Conservation (phyloP, 2,888 invertebrate species). For the Ypsolopha scabrella region DNA sequence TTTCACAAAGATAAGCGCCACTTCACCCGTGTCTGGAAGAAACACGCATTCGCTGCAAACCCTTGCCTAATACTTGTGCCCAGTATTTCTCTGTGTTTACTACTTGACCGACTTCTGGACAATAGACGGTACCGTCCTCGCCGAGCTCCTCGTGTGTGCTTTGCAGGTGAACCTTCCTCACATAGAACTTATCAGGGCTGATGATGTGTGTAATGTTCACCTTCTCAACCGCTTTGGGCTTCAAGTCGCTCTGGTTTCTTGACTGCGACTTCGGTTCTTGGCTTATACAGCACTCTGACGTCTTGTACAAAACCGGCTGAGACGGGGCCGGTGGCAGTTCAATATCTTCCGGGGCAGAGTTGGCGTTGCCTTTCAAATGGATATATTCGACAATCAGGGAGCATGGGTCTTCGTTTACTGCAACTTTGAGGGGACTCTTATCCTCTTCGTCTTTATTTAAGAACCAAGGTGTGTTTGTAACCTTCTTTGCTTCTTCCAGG, state of each 20-base stretch:
- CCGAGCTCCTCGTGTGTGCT: too few relatives aligned
- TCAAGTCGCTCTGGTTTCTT: too few relatives aligned
- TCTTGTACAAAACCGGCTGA: conserved; percentile 39
- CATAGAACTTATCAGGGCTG: too few relatives aligned
- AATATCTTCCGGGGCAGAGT: conserved; percentile 29
- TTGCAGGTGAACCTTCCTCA: too few relatives aligned
- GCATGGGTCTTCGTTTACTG: conserved; percentile 44
- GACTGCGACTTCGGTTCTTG: not conserved
- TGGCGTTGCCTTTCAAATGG: conserved; percentile 40
- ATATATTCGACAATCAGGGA: conserved; percentile 44
- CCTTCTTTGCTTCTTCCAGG: conserved; percentile 36
- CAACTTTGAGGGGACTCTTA: conserved; percentile 33
- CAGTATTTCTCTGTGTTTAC: too few relatives aligned
- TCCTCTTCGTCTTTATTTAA: conserved; percentile 31
- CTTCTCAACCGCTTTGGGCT: too few relatives aligned
- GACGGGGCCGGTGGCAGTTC: conserved; percentile 49
- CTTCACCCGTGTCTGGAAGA: conserved; percentile 75
- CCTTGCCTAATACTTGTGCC: too few relatives aligned
- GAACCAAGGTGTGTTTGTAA: conserved; percentile 42
- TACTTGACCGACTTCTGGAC: too few relatives aligned
- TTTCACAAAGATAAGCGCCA: too few relatives aligned
- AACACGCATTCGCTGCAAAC: conserved; percentile 63
- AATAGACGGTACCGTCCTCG: too few relatives aligned
- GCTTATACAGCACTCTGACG: conserved; percentile 29
- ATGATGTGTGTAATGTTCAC: too few relatives aligned